Conservation (phyloP, 2,113 vertebrate species). For the Helogale parvula region DNA sequence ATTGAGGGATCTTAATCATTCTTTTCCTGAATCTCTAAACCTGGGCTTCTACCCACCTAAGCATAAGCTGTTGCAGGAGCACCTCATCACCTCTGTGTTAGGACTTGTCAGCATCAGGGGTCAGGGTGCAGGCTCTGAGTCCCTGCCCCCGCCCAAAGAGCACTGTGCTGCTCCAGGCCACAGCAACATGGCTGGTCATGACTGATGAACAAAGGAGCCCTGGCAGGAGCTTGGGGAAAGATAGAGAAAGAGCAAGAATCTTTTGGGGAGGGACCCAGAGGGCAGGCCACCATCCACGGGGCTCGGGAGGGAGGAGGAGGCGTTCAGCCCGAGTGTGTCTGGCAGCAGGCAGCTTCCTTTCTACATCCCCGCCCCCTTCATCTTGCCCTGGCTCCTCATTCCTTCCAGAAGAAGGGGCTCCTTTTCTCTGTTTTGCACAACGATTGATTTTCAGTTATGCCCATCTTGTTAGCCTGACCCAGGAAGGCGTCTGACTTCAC, state of each 20-base stretch:
- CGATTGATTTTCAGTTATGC: background rate
- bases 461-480: background rate
- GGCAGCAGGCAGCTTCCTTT: background rate
- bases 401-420: background rate
- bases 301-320: too few species aligned
- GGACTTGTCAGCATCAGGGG: background rate
- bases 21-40: background rate
- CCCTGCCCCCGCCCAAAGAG: too few species aligned
- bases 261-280: accelerated
- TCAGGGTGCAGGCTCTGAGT: too few species aligned
- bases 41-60: background rate
- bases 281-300: background rate
- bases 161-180: background rate
- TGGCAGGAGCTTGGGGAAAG: background rate
- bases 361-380: accelerated
- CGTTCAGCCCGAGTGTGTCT: accelerated
- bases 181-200: accelerated
- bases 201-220: background rate
- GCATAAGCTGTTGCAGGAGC: background rate
- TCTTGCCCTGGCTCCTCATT: background rate
- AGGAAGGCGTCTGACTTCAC: background rate
- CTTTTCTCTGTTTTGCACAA: background rate
- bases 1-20: background rate
- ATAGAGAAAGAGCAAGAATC: too few species aligned
- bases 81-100: accelerated